Percentiles rank a stretch among this genome's conserved stretches.
Conservation (phyloP, 2,888 invertebrate species). For the Poecilus cupreus region DNA sequence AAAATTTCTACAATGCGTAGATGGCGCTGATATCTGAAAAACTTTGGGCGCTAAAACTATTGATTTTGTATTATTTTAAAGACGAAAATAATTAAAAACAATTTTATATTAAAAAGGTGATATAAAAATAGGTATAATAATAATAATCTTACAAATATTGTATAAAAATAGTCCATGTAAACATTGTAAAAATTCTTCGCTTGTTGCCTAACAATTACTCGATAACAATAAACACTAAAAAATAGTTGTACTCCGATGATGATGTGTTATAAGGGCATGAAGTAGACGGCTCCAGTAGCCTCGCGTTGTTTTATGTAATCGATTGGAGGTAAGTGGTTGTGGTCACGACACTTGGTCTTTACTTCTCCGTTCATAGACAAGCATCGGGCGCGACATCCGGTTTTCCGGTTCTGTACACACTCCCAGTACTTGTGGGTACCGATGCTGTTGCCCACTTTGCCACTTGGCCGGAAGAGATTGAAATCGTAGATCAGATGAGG, state of each 20-base stretch:
- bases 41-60: not conserved
- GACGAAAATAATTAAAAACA: not conserved
- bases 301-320: conserved; percentile 59
- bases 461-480: conserved; percentile 61
- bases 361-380: conserved; percentile 57
- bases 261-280: conserved; percentile 50
- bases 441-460: conserved; percentile 57
- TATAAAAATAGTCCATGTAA: conserved; percentile 4
- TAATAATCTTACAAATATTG: not conserved
- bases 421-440: conserved; percentile 61
- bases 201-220: not conserved
- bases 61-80: not conserved
- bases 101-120: not conserved
- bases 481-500: conserved; percentile 61
- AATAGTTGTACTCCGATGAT: not conserved
- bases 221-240: not conserved
- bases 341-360: conserved; percentile 58
- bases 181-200: not conserved
- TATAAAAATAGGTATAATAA: not conserved
- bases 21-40: not conserved
- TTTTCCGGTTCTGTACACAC: conserved; percentile 62
- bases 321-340: conserved; percentile 58
- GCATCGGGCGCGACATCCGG: conserved; percentile 61
- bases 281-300: conserved; percentile 56
- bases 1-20: not conserved